phyloP scores from a whole-genome alignment of 2,113 vertebrate species.

The Vidua macroura region DNA sequence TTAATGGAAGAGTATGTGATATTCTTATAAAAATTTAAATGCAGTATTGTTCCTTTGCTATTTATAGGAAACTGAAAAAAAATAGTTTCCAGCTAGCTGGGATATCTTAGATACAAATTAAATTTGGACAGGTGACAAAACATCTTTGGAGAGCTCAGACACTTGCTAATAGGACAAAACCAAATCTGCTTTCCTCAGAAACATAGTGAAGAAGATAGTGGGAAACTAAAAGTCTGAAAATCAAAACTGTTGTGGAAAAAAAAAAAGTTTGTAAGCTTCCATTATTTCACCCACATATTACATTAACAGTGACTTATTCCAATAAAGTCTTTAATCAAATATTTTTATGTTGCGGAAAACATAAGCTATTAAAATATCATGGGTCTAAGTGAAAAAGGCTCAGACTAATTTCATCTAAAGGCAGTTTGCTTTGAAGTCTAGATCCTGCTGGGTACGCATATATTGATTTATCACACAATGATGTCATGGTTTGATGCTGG shows the following conservation, averaged over 20 bases:
- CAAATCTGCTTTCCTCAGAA: neutral
- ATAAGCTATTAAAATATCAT: neutral
- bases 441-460: neutral
- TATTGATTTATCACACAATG: neutral
- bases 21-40: neutral
- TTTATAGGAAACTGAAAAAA: neutral
- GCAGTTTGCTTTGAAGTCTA: neutral
- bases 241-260: neutral
- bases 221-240: neutral
- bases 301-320: neutral
- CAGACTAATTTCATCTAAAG: neutral
- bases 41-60: neutral
- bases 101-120: neutral
- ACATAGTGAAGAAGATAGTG: neutral
- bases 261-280: neutral
- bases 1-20: neutral
- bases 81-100: neutral
- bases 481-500: no score
- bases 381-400: neutral
- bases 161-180: constrained; percentile 5
- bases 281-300: neutral
- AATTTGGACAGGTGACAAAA: constrained; percentile 13
- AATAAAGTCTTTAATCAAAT: neutral
- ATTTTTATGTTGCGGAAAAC: neutral
- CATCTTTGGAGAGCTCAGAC: neutral